These are phyloP conservation scores for Cepphus grylle DNA, from an alignment of 2,113 vertebrate genomes.

Conservation along the genomic window DNA sequence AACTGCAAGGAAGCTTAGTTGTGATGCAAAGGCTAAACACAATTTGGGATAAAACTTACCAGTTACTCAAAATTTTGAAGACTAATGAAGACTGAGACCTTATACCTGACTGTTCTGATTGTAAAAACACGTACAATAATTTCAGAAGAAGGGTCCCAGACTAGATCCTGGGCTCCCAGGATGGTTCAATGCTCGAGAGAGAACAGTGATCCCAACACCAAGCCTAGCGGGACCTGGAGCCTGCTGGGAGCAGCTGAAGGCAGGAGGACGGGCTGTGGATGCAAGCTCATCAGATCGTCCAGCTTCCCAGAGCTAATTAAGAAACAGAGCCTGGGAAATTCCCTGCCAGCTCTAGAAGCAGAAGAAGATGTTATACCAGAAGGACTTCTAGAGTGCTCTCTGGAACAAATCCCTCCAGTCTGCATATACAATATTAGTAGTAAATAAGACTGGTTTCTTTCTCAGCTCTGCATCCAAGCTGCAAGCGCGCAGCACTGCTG, in stretches of 20 bases:
- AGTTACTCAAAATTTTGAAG: neutral
- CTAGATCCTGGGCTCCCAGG: neutral
- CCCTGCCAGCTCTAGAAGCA: neutral
- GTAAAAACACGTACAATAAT: neutral
- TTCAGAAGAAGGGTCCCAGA: neutral
- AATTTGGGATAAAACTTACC: neutral
- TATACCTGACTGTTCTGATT: neutral
- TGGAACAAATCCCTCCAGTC: neutral
- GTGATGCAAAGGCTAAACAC: neutral
- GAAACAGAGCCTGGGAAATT: neutral
- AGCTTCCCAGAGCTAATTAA: neutral
- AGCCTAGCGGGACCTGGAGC: rapidly evolving
- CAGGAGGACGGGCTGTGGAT: neutral
- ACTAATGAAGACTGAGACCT: neutral
- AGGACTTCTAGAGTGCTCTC: neutral
- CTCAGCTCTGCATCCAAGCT: neutral
- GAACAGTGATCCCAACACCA: neutral
- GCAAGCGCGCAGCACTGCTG: neutral
- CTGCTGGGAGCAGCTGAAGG: neutral
- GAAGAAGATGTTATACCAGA: neutral
- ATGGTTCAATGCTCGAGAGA: neutral
- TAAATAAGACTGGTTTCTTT: neutral
- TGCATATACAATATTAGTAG: neutral
- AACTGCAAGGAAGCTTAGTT: neutral
- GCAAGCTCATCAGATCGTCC: neutral